phyloP scores from a whole-genome alignment of 92 coral and sea anemone genomes.

The Phymanthus crucifer region DNA sequence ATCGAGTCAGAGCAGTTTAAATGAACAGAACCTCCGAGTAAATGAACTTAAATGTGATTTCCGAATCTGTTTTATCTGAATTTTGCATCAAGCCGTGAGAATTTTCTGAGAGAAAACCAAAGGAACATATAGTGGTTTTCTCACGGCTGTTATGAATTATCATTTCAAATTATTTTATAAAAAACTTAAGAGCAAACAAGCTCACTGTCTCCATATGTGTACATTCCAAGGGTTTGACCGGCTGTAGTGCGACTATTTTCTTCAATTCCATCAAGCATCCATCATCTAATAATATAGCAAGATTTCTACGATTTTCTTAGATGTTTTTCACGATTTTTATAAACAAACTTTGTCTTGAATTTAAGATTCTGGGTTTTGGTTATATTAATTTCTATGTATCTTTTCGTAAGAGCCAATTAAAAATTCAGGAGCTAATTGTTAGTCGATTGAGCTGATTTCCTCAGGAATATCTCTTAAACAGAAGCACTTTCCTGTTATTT shows the following conservation, averaged over 20 bases:
- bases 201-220: slow-evolving; percentile 43
- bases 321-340: not conserved
- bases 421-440: slow-evolving; percentile 40
- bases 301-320: not conserved
- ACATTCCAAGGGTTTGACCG: slow-evolving; percentile 30
- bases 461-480: slow-evolving; percentile 14
- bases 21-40: slow-evolving; percentile 29
- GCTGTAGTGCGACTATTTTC: slow-evolving; percentile 17
- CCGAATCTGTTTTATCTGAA: slow-evolving; percentile 76
- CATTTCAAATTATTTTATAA: slow-evolving; percentile 23
- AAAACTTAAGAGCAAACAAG: slow-evolving; percentile 42
- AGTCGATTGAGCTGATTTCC: slow-evolving; percentile 18
- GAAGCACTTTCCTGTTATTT: slow-evolving; percentile 33
- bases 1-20: slow-evolving; percentile 25
- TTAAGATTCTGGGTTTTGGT: not conserved
- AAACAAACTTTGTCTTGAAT: slow-evolving; percentile 4
- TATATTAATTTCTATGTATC: not conserved
- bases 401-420: slow-evolving; percentile 25
- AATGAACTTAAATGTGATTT: slow-evolving; percentile 54
- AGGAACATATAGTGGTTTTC: slow-evolving; percentile 80
- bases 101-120: slow-evolving; percentile 73
- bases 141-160: slow-evolving; percentile 93
- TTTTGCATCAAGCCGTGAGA: slow-evolving; percentile 85
- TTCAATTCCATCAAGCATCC: slow-evolving; percentile 1
- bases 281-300: not conserved